These are phyloP conservation scores for Polyodon spathula DNA, from an alignment of 2,113 vertebrate species.

Conservation along the genomic window DNA sequence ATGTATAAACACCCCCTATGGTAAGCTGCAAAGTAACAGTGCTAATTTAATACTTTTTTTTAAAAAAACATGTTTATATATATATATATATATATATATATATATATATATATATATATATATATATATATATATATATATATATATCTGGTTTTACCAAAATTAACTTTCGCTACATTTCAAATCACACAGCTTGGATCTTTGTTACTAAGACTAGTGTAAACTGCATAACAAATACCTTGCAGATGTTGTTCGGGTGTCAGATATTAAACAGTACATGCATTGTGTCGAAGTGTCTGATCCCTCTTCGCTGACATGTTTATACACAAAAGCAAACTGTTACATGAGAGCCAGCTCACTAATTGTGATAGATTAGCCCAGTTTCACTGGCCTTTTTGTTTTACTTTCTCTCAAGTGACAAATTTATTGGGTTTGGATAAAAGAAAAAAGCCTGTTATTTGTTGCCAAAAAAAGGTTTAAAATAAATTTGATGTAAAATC, in stretches of 20 bases:
- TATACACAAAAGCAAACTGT: slow-evolving; percentile 16
- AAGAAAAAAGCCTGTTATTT: neutral
- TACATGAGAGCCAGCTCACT: slow-evolving; percentile 2
- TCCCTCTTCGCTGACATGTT: slow-evolving; percentile 5
- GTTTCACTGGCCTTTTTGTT: neutral
- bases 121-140: too few species aligned
- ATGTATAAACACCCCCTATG: too few species aligned
- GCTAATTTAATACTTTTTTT: too few species aligned
- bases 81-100: too few species aligned
- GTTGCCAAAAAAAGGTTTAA: neutral
- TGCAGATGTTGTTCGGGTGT: neutral
- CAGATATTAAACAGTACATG: neutral
- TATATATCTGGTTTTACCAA: too few species aligned
- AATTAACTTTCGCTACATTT: too few species aligned
- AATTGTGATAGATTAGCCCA: slow-evolving; percentile 16
- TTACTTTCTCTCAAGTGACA: neutral
- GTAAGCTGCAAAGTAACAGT: too few species aligned
- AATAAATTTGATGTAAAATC: neutral
- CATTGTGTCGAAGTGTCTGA: neutral
- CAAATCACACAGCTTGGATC: too few species aligned
- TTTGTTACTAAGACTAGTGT: too few species aligned
- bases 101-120: too few species aligned
- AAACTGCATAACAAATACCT: neutral
- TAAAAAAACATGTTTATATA: too few species aligned
- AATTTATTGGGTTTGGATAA: too few species aligned